Percentiles rank a stretch among this genome's conserved stretches.
phyloP scores from a whole-genome alignment of 2,113 vertebrate species.

The Kryptolebias marmoratus region DNA sequence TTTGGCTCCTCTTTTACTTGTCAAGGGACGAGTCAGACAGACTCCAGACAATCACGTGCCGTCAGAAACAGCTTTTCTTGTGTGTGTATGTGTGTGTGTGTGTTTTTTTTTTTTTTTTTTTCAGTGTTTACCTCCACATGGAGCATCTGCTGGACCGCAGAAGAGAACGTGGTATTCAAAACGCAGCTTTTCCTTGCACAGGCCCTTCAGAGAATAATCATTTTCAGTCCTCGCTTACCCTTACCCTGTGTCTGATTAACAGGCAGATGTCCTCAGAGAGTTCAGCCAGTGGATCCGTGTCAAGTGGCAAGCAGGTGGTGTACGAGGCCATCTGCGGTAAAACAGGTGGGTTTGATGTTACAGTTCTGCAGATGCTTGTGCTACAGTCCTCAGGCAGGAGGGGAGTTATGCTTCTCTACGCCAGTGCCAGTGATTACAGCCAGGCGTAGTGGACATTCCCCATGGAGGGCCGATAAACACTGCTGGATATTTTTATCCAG shows the following conservation, averaged over 20 bases:
- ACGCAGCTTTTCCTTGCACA: slow-evolving; percentile 1
- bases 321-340: slow-evolving; percentile 72
- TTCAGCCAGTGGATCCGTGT: slow-evolving; percentile 48
- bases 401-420: slow-evolving; percentile 20
- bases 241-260: slow-evolving; percentile 59
- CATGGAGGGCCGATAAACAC: slow-evolving; percentile 60
- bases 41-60: slow-evolving; percentile 4
- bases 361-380: slow-evolving; percentile 28
- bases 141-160: background rate
- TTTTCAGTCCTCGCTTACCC: slow-evolving; percentile 26
- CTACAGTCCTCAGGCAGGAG: slow-evolving; percentile 17
- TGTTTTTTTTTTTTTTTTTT: background rate
- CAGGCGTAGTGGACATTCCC: slow-evolving; percentile 73
- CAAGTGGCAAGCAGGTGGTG: slow-evolving; percentile 65
- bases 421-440: slow-evolving; percentile 57
- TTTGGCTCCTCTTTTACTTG: slow-evolving; percentile 9
- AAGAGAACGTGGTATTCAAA: slow-evolving; percentile 11
- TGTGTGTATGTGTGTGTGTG: background rate
- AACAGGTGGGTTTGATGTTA: slow-evolving; percentile 74
- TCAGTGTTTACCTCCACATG: background rate
- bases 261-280: slow-evolving; percentile 72
- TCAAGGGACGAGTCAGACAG: slow-evolving; percentile 3
- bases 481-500: slow-evolving; percentile 65
- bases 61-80: slow-evolving; percentile 2
- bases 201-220: slow-evolving; percentile 7